Evolutionary conservation across 2,797 vertebrate genomes (phyloP), one percentile per base, ranked within the genome.

Genomic region (Arnoldichthys spilopterus): DNA sequence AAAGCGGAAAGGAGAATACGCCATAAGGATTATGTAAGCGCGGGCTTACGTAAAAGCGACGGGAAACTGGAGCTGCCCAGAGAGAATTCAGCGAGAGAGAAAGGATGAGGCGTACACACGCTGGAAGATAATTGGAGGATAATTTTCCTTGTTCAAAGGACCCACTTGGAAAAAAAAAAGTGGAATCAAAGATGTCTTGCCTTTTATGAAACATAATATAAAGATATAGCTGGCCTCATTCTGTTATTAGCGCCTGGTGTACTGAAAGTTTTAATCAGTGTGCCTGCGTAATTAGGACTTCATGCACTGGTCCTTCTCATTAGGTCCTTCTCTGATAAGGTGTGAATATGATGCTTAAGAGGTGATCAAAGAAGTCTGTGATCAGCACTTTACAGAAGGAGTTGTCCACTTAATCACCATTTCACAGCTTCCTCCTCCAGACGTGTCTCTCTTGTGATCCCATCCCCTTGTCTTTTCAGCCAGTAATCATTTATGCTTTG

Each of bases 11-110:
- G 32, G 49, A 63, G 56, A 66, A 61, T 67, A 37, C 58, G 53
- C 7, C 49, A 20, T 77, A 61, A 82, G 53, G 40, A 79, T 79
- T 77, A 79, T 53, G 74, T 84, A 82, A 84, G 77, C 24, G 34
- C 63, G 59, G 47, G 34, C 59, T 81, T 81, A 76, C 18, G 58
- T 77, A 79, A 82, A 76, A 45, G 37, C 24, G 45, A 61, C 54
- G 56, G 34, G 45, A 63, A 68, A 72, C 61, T 43, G 70, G 45
- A 69, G 77, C 58, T 54, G 11, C 63, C 68, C 54, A 72, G 62
- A 76, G 28, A 49, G 37, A 71, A 53, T 73, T 49, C 6, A 40
- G 12, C 34, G 7, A 16, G 28, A 37, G 61, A n/a, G 32, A 45
- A 54, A 5, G 51, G 28, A 16, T 9, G 26, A 69, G 9, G 34